Evolutionary conservation across 2,888 invertebrate species (phyloP), one percentile per base, ranked within the genome.

Genomic region (Limnephilus marmoratus): DNA sequence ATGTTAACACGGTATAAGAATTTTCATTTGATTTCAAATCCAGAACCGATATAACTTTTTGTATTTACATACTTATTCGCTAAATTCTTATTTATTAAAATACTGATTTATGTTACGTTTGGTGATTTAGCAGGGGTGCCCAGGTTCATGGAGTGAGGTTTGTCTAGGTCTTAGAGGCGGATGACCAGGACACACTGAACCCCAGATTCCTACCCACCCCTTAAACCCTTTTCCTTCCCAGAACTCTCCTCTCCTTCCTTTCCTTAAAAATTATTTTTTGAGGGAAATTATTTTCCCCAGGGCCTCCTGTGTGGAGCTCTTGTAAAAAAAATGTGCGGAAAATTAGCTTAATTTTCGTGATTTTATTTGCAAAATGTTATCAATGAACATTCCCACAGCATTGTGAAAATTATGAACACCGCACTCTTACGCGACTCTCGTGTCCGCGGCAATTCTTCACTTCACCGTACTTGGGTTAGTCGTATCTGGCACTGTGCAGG

Each of bases 391-490:
- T 86, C 49, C 86, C 86, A 45, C 45, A 31, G 2, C 7, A 12
- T 29, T 49, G n/a, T 49, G 13, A 2, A 45, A 86, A 86, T 11
- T 29, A n/a, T 86, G 49, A n/a, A 12, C 86, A 49, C 29, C 86
- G 37, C 86, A 86, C 41, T 49, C 41, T 49, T 86, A 86, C 86
- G 86, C 34, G 83, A 83, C 37, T 37, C 34, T n/a, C 24, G 83
- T 83, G 41, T n/a, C 15, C n/a, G 86, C 41, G 86, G 41, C 49
- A 88, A 88, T 68, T 68, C 68, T 88, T 45, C 68, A 13, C 68
- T 88, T 45, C 68, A 13, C 53, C 18, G n/a, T 31, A 88, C 88
- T 29, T 68, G 68, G 18, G 29, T 80, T 9, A 80, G 68, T 88
- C 53, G 88, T 68, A 34, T 31, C 53, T 80, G 31, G 68, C 53